Percentiles rank a stretch among this genome's conserved stretches.
These are phyloP conservation scores for Zhuqinia jingwanae DNA, from an alignment of 2,888 invertebrate species.

Conservation along the genomic window DNA sequence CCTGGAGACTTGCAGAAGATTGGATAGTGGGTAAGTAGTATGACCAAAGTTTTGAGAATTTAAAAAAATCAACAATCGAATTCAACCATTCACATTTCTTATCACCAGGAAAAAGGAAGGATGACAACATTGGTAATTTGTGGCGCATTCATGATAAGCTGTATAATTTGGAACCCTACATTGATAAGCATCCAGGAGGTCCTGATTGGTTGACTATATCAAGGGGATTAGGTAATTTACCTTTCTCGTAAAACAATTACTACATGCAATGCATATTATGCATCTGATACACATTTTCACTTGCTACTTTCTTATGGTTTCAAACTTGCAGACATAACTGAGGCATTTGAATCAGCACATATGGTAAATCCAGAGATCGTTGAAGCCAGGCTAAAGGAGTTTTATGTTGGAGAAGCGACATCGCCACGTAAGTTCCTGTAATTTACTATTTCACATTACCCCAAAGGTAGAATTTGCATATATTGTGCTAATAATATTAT, in stretches of 20 bases:
- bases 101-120: slow-evolving; percentile 75
- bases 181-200: slow-evolving; percentile 83
- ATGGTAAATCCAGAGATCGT: slow-evolving; percentile 83
- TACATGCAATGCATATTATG: too few relatives aligned
- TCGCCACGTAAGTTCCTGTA: slow-evolving; percentile 82
- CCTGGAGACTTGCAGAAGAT: slow-evolving; percentile 61
- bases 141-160: slow-evolving; percentile 80
- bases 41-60: neutral
- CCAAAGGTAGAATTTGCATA: neutral
- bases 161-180: slow-evolving; percentile 84
- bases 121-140: slow-evolving; percentile 73
- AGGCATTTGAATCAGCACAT: slow-evolving; percentile 89
- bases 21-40: slow-evolving; percentile 60
- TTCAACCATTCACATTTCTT: neutral
- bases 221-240: slow-evolving; percentile 83
- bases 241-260: neutral
- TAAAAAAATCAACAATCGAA: neutral
- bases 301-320: neutral
- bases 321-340: slow-evolving; percentile 86
- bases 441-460: too few relatives aligned
- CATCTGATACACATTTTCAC: too few relatives aligned
- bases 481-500: neutral
- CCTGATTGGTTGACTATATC: slow-evolving; percentile 79
- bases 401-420: slow-evolving; percentile 85
- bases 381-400: slow-evolving; percentile 85